Evolutionary conservation across 2,797 vertebrate species (phyloP).

Genomic region (Anableps anableps): DNA sequence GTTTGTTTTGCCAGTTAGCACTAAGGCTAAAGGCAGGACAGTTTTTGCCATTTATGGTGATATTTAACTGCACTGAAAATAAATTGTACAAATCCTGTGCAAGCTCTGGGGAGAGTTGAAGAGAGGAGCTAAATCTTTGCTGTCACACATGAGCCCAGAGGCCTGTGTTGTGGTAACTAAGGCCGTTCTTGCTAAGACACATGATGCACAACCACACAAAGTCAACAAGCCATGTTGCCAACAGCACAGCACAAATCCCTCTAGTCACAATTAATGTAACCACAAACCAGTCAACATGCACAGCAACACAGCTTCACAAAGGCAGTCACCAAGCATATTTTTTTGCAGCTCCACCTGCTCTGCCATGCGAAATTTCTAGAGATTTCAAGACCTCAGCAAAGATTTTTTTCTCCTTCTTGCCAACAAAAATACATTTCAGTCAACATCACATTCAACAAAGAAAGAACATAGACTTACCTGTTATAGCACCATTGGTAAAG

Average conservation of each 20-base stretch:
- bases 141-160: constrained; percentile 55
- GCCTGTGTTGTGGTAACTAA: constrained; percentile 42
- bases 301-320: constrained; percentile 18
- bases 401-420: constrained; percentile 6
- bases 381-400: constrained; percentile 18
- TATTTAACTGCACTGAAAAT: constrained; percentile 27
- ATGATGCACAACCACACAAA: constrained; percentile 45
- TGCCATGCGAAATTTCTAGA: constrained; percentile 3
- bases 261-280: constrained; percentile 37
- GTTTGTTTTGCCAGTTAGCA: constrained; percentile 17
- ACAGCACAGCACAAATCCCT: constrained; percentile 32
- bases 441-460: constrained; percentile 20
- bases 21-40: constrained; percentile 13
- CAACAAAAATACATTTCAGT: neutral
- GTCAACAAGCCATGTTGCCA: constrained; percentile 44
- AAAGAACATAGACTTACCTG: constrained; percentile 47
- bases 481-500: constrained; percentile 4
- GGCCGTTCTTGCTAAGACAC: constrained; percentile 49
- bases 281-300: constrained; percentile 28
- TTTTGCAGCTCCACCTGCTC: constrained; percentile 11
- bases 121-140: constrained; percentile 49
- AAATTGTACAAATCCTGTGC: constrained; percentile 28
- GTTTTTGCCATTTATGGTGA: constrained; percentile 23
- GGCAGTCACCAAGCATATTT: constrained; percentile 6
- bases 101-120: constrained; percentile 33